Evolutionary conservation across 1,140 invertebrate species (phyloP).

Genomic region (Diabrotica virgifera): DNA sequence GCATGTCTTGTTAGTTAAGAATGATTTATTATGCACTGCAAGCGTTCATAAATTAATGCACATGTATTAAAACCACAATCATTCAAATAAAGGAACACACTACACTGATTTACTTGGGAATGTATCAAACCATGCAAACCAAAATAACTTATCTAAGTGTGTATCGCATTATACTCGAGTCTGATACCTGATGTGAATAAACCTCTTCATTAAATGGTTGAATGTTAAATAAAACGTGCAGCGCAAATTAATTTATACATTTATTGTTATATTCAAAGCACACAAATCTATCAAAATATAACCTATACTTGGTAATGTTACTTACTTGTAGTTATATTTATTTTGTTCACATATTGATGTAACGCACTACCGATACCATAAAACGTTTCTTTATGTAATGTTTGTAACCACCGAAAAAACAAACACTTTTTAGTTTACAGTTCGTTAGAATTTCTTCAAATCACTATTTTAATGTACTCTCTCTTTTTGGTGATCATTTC

Average conservation of each 20-base stretch:
- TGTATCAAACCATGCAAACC: not conserved
- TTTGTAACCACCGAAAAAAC: too few species aligned
- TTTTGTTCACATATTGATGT: slow-evolving; percentile 9
- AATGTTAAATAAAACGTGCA: slow-evolving; percentile 20
- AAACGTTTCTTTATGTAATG: too few species aligned
- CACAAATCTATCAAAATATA: slow-evolving; percentile 25
- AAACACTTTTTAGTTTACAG: too few species aligned
- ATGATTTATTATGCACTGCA: too few species aligned
- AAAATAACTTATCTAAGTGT: slow-evolving; percentile 11
- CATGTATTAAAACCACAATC: not conserved
- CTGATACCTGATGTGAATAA: slow-evolving; percentile 1
- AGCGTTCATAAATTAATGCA: slow-evolving; percentile 1
- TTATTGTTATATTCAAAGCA: slow-evolving; percentile 16
- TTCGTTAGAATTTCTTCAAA: too few species aligned
- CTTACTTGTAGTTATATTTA: not conserved
- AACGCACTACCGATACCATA: not conserved
- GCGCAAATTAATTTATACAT: slow-evolving; percentile 28
- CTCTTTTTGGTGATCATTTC: not conserved
- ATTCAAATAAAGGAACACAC: not conserved
- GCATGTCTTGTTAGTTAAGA: too few species aligned
- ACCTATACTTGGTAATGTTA: slow-evolving; percentile 10
- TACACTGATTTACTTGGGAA: too few species aligned
- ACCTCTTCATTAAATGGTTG: slow-evolving; percentile 11
- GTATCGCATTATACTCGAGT: slow-evolving; percentile 11
- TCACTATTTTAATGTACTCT: not conserved